Evolutionary conservation across 2,113 vertebrate species (phyloP).

Genomic region (Syngnathus typhle): DNA sequence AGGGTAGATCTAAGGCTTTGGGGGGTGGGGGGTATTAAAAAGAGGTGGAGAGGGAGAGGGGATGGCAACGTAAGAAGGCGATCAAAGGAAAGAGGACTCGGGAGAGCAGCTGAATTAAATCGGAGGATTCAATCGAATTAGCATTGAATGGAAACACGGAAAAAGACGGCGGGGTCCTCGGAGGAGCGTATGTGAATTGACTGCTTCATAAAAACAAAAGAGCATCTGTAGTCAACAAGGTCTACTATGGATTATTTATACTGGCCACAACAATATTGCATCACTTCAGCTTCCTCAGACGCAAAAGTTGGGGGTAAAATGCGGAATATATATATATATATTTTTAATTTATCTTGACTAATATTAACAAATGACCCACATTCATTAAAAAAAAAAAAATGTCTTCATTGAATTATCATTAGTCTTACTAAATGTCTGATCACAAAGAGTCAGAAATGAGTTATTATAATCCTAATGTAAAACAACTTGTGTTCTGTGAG

Average conservation of each 20-base stretch:
- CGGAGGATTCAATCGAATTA: constrained; percentile 61
- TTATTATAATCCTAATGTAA: too few species aligned
- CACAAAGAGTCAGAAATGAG: too few species aligned
- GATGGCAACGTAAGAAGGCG: constrained; percentile 21
- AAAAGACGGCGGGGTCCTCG: not conserved
- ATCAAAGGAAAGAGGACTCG: constrained; percentile 59
- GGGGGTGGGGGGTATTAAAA: constrained; percentile 4
- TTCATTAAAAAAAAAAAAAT: too few species aligned
- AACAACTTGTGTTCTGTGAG: not conserved
- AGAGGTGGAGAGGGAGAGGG: constrained; percentile 24
- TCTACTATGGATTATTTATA: not conserved
- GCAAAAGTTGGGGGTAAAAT: not conserved
- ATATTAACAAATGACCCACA: too few species aligned
- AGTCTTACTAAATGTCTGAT: too few species aligned
- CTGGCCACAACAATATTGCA: not conserved
- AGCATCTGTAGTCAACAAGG: constrained; percentile 7
- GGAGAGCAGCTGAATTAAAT: constrained; percentile 58
- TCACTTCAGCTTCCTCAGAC: not conserved
- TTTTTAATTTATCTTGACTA: not conserved
- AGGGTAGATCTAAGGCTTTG: constrained; percentile 24
- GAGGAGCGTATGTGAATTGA: constrained; percentile 31
- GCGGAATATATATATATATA: not conserved
- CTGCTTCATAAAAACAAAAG: constrained; percentile 35
- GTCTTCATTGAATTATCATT: too few species aligned
- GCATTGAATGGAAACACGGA: constrained; percentile 48